Evolutionary conservation across 2,797 vertebrate genomes (phyloP), one percentile per base, ranked within the genome.

Genomic region (Heteromormyrus szaboi): DNA sequence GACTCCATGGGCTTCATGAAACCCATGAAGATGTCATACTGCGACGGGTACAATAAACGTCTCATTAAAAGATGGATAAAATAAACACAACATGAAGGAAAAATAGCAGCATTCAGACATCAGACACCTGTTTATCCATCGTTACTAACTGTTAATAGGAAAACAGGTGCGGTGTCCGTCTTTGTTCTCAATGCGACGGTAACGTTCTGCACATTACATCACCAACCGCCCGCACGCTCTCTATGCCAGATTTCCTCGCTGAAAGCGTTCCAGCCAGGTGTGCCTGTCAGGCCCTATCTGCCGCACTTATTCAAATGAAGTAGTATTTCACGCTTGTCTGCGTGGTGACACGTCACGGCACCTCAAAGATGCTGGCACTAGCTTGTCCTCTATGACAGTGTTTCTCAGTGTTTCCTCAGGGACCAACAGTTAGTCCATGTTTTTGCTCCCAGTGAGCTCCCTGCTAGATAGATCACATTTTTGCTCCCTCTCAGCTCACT

Each of bases 221-320:
- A 93, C 65, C 90, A 92, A 91, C 88, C 94, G 94, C 92, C 93
- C 93, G 91, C 94, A 95, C 93, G 91, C 92, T 92, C 93, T 93
- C 93, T 93, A 94, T 95, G 91, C 92, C 93, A 93, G 93, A 94
- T 95, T 95, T 94, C 93, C 93, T 93, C 92, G 92, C 94, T 95
- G 93, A 93, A 92, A 94, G 94, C 94, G 93, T 94, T 92, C 93
- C 92, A 93, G 93, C 93, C 95, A 95, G 95, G 95, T 95, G 94
- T 91, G 91, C 92, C 91, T 92, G 90, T 90, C 14, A 93, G 92
- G 90, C 89, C 92, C 91, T 93, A 93, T 95, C 95, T 94, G 92
- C 92, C 92, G 90, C 92, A 90, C 90, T 92, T 91, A 92, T 94
- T 94, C 95, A 91, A 94, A 94, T 93, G 89, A 93, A 93, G 93